These are phyloP conservation scores for Paradisaea rubra DNA, from an alignment of 2,113 vertebrate genomes.

Conservation along the genomic window DNA sequence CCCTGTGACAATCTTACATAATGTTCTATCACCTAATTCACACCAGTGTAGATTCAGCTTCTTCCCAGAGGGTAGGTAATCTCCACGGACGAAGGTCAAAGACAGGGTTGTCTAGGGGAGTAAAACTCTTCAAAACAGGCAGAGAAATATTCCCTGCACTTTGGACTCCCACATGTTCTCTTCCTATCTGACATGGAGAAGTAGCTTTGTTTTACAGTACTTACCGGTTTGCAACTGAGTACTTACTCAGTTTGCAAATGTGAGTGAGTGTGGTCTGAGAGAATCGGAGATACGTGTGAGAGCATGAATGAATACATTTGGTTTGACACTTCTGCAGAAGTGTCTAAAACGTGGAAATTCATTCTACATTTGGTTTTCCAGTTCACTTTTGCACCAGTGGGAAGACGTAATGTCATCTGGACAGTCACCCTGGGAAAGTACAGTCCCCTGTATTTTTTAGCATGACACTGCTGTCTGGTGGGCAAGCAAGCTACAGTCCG, in stretches of 20 bases:
- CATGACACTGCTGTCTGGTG: not conserved
- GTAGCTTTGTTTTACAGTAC: not conserved
- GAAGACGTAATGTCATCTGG: not conserved
- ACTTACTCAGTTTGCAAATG: not conserved
- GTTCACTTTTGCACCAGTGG: not conserved
- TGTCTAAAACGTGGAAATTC: not conserved
- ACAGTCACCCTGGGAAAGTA: not conserved
- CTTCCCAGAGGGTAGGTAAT: too few species aligned
- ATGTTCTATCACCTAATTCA: too few species aligned
- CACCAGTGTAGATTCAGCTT: too few species aligned
- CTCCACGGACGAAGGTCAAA: too few species aligned
- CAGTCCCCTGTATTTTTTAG: not conserved
- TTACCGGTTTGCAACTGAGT: not conserved
- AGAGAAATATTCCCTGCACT: too few species aligned
- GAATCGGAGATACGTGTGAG: not conserved
- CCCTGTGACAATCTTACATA: too few species aligned
- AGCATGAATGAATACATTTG: not conserved
- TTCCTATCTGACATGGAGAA: not conserved
- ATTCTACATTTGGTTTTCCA: not conserved
- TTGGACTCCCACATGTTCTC: not conserved
- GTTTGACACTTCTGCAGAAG: not conserved
- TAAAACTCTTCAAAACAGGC: too few species aligned
- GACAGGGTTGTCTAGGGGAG: too few species aligned
- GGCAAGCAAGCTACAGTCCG: not conserved
- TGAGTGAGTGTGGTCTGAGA: not conserved